Evolutionary conservation across 2,888 invertebrate species (phyloP), one percentile per base, ranked within the genome.

Genomic region (Erebia palarica): DNA sequence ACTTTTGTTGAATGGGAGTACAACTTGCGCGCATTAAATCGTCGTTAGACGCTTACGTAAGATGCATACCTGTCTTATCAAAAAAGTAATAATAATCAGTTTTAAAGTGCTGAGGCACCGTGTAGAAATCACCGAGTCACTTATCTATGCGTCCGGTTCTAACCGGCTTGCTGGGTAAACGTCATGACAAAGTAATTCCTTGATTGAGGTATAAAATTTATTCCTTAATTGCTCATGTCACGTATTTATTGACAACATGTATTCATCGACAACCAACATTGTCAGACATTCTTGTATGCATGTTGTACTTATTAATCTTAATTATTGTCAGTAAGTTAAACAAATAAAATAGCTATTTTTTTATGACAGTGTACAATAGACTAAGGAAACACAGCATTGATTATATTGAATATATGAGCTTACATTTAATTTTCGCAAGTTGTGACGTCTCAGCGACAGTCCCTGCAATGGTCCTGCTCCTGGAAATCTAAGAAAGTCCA

Each of bases 131-230:
- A 69, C 64, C 70, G 64, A 61, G 60, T 57, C 55, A 59, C 71
- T 78, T 78, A 77, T 78, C 77, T 72, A 49, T 18, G 13, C 18
- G 73, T 67, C 79, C 66, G 77, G 77, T 74, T 76, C 14, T 59
- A 79, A 78, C 81, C 72, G 75, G 79, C 70, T 57, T 53, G 27
- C 18, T 75, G 75, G 75, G 75, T 75, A 73, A 76, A 74, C 77
- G 75, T 78, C 76, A 75, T 73, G 58, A 67, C 68, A 61, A 74
- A 36, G 65, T 77, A 75, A 73, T 70, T 73, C 65, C 69, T 70
- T 71, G 61, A 71, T 73, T 69, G 67, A 73, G 71, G 49, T 21
- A 71, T 53, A 44, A 69, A 69, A 68, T n/a, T n/a, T n/a, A n/a
- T n/a, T n/a, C n/a, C 65, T 69, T 73, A 73, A 73, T 73, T 69